Conservation (phyloP, 2,113 vertebrate species). For the Lophura nycthemera region DNA sequence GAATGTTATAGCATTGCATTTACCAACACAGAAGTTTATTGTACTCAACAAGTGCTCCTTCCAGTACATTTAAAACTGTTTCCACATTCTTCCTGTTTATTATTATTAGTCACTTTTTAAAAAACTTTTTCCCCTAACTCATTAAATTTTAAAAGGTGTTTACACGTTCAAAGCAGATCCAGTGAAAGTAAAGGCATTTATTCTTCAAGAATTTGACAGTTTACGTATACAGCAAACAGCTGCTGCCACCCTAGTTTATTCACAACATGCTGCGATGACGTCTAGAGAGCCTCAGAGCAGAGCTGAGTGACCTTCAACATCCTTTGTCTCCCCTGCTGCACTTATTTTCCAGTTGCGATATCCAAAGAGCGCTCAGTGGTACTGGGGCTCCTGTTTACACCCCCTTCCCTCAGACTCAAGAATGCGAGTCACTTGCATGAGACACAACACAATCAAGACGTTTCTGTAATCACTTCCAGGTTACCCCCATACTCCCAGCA, state of each 20-base stretch:
- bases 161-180: background rate
- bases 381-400: constrained; percentile 17
- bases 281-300: background rate
- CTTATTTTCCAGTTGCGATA: background rate
- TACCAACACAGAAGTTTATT: background rate
- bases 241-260: background rate
- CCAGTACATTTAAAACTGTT: background rate
- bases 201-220: background rate
- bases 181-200: background rate
- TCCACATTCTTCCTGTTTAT: background rate
- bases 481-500: rapidly evolving
- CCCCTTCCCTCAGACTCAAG: background rate
- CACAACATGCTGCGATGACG: background rate
- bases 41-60: background rate
- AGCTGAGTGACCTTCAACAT: background rate
- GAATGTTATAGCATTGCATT: background rate
- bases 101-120: background rate
- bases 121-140: background rate
- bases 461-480: background rate
- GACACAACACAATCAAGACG: background rate
- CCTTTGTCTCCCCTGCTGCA: constrained; percentile 14
- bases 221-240: background rate
- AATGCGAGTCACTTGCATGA: background rate
- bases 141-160: background rate
- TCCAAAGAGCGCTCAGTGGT: background rate